Evolutionary conservation across 2,888 invertebrate genomes (phyloP), one percentile per base, ranked within the genome.

Genomic region (Chrysolina americana): DNA sequence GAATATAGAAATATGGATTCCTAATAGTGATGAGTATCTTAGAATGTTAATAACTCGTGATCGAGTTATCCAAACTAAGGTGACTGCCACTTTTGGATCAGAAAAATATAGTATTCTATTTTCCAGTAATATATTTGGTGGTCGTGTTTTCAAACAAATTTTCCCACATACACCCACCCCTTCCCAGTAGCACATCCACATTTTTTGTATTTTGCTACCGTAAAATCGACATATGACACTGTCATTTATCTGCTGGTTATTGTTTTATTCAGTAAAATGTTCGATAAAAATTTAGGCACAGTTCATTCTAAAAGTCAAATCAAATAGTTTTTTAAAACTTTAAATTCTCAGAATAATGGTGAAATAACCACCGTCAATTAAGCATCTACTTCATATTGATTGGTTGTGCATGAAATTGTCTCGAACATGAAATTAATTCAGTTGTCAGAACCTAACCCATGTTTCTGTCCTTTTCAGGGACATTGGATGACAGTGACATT

Each of bases 401-500:
- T 36, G 36, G 36, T 36, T 36, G 36, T 36, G 36, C 36, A 36
- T 36, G 36, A 19, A 53, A n/a, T 47, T 47, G 15, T 19, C 53
- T 23, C 56, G 56, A 56, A 59, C 59, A 59, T 59, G 36, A 28
- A 23, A 36, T 59, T 36, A 21, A 15, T 9, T 2, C 36, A 47
- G 21, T 8, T 65, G 44, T 65, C 41, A 50, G 48, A 66, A 50
- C 21, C 62, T 74, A 76, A 74, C 73, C 47, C 70, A 74, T 75
- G 72, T 70, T 74, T 78, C 72, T 74, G 78, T 77, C 78, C 78
- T 77, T 74, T 78, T 74, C 77, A 78, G 78, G 78, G 78, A 78
- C 78, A 78, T 72, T 73, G 78, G 78, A 76, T 76, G 78, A 78
- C 78, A 78, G 78, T 78, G 78, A 77, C 77, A 69, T 68, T 76